phyloP scores from a whole-genome alignment of 2,888 invertebrate genomes.

The Calliopum simillimum region DNA sequence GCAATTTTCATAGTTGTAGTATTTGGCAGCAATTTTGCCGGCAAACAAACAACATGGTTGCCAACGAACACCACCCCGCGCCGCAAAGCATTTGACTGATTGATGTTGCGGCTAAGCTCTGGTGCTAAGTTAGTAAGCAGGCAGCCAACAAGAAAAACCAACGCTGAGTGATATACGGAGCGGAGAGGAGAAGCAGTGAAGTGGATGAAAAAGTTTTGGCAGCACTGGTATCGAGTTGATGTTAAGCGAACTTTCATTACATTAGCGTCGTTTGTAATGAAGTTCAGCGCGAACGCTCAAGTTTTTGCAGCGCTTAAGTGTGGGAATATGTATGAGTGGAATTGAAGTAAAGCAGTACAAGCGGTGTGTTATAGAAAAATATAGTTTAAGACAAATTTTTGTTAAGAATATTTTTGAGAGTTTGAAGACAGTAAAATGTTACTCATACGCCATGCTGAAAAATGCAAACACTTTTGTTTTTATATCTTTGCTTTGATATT shows the following conservation, averaged over 20 bases:
- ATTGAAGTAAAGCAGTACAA: not conserved
- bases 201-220: not conserved
- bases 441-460: too few species aligned
- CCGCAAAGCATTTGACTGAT: constrained; percentile 22
- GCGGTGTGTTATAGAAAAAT: not conserved
- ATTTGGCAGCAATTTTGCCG: constrained; percentile 14
- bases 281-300: not conserved
- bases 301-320: constrained; percentile 7
- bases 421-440: too few species aligned
- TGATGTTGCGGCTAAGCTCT: constrained; percentile 1
- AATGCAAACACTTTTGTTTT: too few species aligned
- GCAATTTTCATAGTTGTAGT: constrained; percentile 5
- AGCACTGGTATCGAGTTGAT: constrained; percentile 5
- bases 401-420: too few species aligned
- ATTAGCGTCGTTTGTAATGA: constrained; percentile 12
- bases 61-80: not conserved
- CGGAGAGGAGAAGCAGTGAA: too few species aligned
- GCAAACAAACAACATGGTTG: not conserved
- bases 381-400: not conserved
- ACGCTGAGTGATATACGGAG: not conserved
- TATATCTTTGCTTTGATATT: too few species aligned
- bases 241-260: constrained; percentile 17
- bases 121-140: not conserved
- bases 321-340: not conserved
- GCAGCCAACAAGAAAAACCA: not conserved